Conservation (phyloP, 2,113 vertebrate species). For the Numida meleagris region DNA sequence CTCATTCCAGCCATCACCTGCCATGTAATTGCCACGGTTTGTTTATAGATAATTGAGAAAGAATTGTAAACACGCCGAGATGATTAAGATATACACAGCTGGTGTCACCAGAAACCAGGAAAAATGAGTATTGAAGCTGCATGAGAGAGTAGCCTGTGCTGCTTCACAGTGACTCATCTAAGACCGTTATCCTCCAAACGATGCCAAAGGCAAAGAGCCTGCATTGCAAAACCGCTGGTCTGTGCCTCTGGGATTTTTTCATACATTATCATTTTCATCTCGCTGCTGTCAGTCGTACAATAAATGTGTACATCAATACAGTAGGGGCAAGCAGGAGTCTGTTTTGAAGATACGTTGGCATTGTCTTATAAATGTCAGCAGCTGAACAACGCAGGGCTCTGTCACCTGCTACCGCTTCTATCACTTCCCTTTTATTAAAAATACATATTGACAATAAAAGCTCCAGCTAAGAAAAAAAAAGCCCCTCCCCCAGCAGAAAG, state of each 20-base stretch:
- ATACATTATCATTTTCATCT: slow-evolving; percentile 74
- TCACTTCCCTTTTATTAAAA: slow-evolving; percentile 56
- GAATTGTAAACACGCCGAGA: slow-evolving; percentile 24
- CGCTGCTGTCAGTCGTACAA: slow-evolving; percentile 57
- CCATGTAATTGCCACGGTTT: slow-evolving; percentile 7
- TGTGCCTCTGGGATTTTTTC: slow-evolving; percentile 71
- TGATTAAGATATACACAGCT: slow-evolving; percentile 71
- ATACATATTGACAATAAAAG: slow-evolving; percentile 48
- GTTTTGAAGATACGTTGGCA: slow-evolving; percentile 61
- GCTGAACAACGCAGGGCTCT: neutral
- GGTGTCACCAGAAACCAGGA: slow-evolving; percentile 60
- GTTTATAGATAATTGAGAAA: slow-evolving; percentile 61
- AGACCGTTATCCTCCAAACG: slow-evolving; percentile 56
- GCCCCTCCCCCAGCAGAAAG: neutral
- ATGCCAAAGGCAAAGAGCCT: slow-evolving; percentile 72
- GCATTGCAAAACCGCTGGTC: slow-evolving; percentile 56
- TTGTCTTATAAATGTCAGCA: slow-evolving; percentile 58
- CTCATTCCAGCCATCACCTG: neutral
- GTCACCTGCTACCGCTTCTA: neutral
- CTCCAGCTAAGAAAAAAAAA: neutral
- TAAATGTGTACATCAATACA: slow-evolving; percentile 58
- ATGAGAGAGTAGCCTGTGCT: slow-evolving; percentile 14
- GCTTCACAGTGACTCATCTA: slow-evolving; percentile 63
- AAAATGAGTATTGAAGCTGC: neutral
- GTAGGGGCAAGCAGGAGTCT: slow-evolving; percentile 30